Evolutionary conservation across 2,888 invertebrate species (phyloP).

Genomic region (Torymus aiolomorphi): DNA sequence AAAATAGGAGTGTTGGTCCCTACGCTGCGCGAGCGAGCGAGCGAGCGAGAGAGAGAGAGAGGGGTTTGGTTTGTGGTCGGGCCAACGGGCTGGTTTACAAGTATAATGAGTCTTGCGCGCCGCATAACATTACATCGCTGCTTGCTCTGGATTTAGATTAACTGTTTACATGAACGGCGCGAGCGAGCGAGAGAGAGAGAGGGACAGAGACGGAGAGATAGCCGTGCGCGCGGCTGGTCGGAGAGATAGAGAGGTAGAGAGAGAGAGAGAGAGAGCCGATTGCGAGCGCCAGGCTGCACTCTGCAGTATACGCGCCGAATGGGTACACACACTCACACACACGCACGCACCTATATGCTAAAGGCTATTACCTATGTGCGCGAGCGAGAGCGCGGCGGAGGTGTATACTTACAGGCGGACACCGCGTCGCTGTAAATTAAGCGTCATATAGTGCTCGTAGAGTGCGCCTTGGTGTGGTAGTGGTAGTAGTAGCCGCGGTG

Average conservation of each 20-base stretch:
- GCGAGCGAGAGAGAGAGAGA: conserved; percentile 12
- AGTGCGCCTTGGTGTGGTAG: neutral
- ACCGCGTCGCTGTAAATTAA: conserved; percentile 49
- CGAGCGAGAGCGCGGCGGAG: no score
- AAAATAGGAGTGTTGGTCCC: conserved; percentile 45
- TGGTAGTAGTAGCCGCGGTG: no score
- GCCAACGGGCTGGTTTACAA: conserved; percentile 74
- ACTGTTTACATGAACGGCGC: conserved; percentile 73
- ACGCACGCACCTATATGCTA: conserved; percentile 28
- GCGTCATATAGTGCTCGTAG: conserved; percentile 43
- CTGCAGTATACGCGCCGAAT: conserved; percentile 2
- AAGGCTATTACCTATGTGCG: conserved; percentile 42
- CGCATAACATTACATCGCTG: conserved; percentile 75
- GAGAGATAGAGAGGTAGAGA: conserved; percentile 21
- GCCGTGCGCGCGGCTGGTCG: neutral
- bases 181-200: conserved; percentile 37
- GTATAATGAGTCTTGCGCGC: conserved; percentile 76
- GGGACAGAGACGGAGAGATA: conserved; percentile 3
- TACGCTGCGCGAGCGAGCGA: conserved; percentile 20
- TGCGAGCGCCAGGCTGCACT: conserved; percentile 60
- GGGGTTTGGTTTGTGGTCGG: conserved; percentile 67
- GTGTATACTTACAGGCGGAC: conserved; percentile 20
- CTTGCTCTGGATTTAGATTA: conserved; percentile 76
- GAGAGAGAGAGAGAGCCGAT: no score
- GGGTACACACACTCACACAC: conserved; percentile 11